Base-by-base conservation (phyloP, 2,888 invertebrate genomes). In the Stenolophus ochropezus region DNA sequence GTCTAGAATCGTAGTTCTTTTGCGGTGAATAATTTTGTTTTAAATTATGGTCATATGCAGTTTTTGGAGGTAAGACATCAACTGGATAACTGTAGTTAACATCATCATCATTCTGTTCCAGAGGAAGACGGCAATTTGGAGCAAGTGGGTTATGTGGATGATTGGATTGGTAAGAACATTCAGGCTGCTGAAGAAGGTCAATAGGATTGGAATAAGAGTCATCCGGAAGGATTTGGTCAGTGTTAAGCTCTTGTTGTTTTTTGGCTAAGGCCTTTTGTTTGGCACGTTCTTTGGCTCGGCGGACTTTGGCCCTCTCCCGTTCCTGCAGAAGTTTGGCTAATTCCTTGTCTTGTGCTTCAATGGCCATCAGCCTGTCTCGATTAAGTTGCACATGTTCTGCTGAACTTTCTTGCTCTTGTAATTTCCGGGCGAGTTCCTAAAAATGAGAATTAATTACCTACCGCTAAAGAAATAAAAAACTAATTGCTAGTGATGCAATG, bases 281-380 rank as follows among this genome's bases (percentile, higher is more conserved):
- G 11, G 94, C 94, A 85, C 93, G 91, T 86, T 95, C 95, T 85
- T 93, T 91, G 4, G 94, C 94, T 83, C 94, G 90, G 85, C 92
- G 92, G 0, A 93, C 92, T 87, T 94, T 93, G 16, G 93, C 93
- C 85, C 93, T 91, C 87, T 95, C 95, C 85, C 93, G 90, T 87
- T 95, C 95, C 87, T 95, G 95, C 61, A 96, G 88, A 90, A 95
- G 91, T 87, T 93, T 92, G 1, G 95, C 95, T 73, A 95, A 87
- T 87, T 95, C 95, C 83, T 94, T 93, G 86, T 96, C 95, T 87
- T 95, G 95, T 0, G 94, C 94, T 89, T 96, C 95, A 85, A 95
- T 94, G 1, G 95, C 95, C 83, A 95, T 87, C 85, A 93, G 90
- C 83, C 93, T 91, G 88, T 94, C 94, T 23, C 89, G 87, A 86